These are phyloP conservation scores for Formica exsecta DNA, from an alignment of 1,140 invertebrate species.

Conservation along the genomic window DNA sequence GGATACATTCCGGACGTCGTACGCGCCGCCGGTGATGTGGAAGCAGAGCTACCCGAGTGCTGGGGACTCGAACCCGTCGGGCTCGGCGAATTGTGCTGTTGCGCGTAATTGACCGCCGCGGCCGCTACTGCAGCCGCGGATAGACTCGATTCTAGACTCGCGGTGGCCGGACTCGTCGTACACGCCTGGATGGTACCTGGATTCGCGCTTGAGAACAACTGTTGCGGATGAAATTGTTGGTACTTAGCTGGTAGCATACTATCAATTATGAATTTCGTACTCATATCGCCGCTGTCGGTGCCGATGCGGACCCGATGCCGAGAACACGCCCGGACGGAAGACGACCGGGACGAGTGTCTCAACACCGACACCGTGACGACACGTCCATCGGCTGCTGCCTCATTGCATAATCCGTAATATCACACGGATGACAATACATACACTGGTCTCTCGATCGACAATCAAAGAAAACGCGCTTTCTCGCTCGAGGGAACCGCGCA, in stretches of 20 bases:
- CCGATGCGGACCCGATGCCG: constrained; percentile 72
- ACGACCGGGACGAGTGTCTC: constrained; percentile 74
- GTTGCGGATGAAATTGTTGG: constrained; percentile 92
- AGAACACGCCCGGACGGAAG: constrained; percentile 72
- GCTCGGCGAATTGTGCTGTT: constrained; percentile 84
- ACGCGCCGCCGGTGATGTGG: constrained; percentile 87
- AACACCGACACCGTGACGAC: constrained; percentile 76
- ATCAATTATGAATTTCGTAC: constrained; percentile 98
- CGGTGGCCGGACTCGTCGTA: constrained; percentile 87
- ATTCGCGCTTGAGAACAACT: constrained; percentile 87
- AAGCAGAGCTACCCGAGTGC: constrained; percentile 85
- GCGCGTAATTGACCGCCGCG: constrained; percentile 87
- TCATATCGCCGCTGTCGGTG: constrained; percentile 89
- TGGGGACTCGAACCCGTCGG: constrained; percentile 86
- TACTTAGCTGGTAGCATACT: constrained; percentile 97
- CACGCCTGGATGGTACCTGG: constrained; percentile 85
- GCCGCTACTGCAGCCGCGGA: constrained; percentile 84
- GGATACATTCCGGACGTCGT: constrained; percentile 89
- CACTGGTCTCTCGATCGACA: neutral
- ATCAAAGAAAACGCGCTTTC: neutral
- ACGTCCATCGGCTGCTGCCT: constrained; percentile 64
- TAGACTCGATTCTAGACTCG: constrained; percentile 85
- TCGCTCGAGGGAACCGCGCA: neutral
- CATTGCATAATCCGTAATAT: constrained; percentile 69
- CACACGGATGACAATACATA: constrained; percentile 71